These are phyloP conservation scores for Sarotherodon lohbergeri DNA, from an alignment of 2,113 vertebrate genomes.

Conservation along the genomic window DNA sequence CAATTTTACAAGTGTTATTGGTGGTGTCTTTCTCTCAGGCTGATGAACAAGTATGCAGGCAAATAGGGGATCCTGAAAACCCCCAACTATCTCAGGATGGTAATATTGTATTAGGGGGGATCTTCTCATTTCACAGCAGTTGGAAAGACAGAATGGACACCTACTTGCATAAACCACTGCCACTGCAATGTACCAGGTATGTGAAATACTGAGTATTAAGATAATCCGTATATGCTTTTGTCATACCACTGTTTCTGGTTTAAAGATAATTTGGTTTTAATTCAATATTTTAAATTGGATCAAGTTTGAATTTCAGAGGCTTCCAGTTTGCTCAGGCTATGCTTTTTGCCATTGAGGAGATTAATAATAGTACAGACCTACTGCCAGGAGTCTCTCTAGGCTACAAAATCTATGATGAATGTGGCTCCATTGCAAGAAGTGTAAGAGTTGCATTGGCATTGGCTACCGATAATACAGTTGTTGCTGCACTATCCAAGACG, in stretches of 20 bases:
- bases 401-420: conserved; percentile 68
- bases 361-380: conserved; percentile 68
- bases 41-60: conserved; percentile 37
- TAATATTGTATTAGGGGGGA: conserved; percentile 44
- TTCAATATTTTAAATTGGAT: not conserved
- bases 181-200: conserved; percentile 63
- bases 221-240: not conserved
- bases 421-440: conserved; percentile 51
- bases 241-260: not conserved
- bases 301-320: conserved; percentile 5
- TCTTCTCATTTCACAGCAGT: conserved; percentile 62
- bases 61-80: conserved; percentile 37
- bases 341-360: conserved; percentile 72
- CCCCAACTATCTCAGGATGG: not conserved
- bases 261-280: not conserved
- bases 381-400: conserved; percentile 67
- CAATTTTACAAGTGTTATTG: conserved; percentile 47
- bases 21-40: conserved; percentile 28
- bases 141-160: conserved; percentile 14
- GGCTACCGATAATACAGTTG: not conserved
- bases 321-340: conserved; percentile 69
- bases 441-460: conserved; percentile 24
- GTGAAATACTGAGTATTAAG: rapidly evolving
- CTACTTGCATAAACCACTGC: not conserved
- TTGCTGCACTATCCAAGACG: not conserved